Evolutionary conservation across 2,113 vertebrate species (phyloP).

Genomic region (Hippocampus comes): DNA sequence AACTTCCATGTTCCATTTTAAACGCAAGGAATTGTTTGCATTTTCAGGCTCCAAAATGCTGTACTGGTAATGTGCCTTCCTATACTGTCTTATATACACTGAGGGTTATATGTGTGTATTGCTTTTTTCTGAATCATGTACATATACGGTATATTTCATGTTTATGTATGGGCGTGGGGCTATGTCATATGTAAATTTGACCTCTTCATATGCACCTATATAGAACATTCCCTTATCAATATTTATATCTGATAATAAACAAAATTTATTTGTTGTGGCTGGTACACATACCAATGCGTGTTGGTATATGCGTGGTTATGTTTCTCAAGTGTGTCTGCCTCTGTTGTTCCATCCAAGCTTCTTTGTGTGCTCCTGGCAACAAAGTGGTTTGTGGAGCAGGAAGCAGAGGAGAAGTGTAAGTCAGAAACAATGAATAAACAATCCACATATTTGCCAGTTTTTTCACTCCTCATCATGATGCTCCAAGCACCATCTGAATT

Average conservation of each 20-base stretch:
- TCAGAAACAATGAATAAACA: conserved; percentile 62
- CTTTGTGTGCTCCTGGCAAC: conserved; percentile 38
- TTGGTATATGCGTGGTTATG: conserved; percentile 2
- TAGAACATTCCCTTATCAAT: conserved; percentile 9
- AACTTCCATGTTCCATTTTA: background rate
- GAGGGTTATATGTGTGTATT: conserved; percentile 10
- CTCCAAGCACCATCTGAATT: background rate
- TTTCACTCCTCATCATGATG: conserved; percentile 21
- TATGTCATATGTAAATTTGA: conserved; percentile 16
- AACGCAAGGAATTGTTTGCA: background rate
- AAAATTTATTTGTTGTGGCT: conserved; percentile 15
- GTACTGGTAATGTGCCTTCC: background rate
- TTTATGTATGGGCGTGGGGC: background rate
- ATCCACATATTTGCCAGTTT: conserved; percentile 44
- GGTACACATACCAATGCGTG: conserved; percentile 26
- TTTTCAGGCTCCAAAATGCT: background rate
- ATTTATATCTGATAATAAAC: conserved; percentile 9
- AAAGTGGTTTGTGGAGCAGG: conserved; percentile 37
- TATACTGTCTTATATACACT: conserved; percentile 11
- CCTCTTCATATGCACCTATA: conserved; percentile 14
- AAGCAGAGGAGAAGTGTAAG: conserved; percentile 46
- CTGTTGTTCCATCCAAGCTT: conserved; percentile 4
- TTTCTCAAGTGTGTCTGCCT: conserved; percentile 9
- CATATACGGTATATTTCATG: background rate
- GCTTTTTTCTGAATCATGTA: conserved; percentile 23